phyloP scores from a whole-genome alignment of 2,113 vertebrate genomes.

The Nipponia nippon region DNA sequence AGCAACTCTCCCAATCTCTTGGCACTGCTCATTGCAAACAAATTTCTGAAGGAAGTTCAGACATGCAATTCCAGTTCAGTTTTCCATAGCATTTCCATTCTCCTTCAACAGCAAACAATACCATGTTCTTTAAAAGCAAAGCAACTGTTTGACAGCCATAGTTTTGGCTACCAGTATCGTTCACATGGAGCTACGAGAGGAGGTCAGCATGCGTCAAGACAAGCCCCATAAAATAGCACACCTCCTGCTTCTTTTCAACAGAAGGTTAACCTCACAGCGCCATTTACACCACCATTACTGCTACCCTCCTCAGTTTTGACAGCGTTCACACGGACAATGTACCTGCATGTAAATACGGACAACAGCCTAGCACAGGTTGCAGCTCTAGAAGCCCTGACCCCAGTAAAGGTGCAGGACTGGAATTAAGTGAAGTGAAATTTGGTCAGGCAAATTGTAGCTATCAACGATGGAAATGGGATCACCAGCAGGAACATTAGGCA shows the following conservation, averaged over 20 bases:
- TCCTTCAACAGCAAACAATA: neutral
- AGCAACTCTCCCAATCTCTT: neutral
- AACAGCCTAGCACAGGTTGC: neutral
- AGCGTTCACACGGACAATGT: rapidly evolving
- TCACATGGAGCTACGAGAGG: rapidly evolving
- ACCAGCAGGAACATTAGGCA: neutral
- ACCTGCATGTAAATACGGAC: rapidly evolving
- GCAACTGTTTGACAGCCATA: neutral
- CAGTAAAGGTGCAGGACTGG: neutral
- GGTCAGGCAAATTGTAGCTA: rapidly evolving
- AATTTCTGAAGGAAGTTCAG: neutral
- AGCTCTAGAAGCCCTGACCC: neutral
- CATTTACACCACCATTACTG: no score
- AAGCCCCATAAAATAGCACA: neutral
- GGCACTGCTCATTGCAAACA: neutral
- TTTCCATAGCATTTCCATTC: neutral
- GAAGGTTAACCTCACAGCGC: neutral
- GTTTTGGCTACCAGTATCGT: neutral
- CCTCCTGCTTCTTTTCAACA: neutral
- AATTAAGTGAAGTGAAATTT: neutral
- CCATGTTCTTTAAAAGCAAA: neutral
- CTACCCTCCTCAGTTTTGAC: neutral
- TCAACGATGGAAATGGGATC: rapidly evolving
- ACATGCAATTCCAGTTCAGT: rapidly evolving
- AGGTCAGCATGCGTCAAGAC: neutral